Base-by-base conservation (phyloP, 2,888 invertebrate species). In the Cryptocephalus primarius region DNA sequence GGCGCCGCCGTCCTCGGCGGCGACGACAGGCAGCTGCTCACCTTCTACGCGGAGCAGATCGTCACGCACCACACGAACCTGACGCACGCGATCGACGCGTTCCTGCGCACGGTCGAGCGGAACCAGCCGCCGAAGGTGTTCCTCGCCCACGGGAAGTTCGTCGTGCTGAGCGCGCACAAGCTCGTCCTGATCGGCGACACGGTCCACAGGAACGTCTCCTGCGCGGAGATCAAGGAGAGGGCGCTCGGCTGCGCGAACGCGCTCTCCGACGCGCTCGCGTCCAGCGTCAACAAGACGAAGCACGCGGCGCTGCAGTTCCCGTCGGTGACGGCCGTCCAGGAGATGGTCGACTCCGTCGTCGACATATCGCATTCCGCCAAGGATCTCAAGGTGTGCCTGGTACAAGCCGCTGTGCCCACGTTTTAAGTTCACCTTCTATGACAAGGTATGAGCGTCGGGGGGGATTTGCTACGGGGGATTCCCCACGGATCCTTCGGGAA, bases 111-210 rank as follows among this genome's bases (percentile, higher is more conserved):
- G 6, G 88, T 96, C 38, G 91, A 92, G 62, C 87, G 86, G 69
- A 93, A 92, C 62, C 90, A 93, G 66, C 92, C 93, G 36, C 95
- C 96, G 0, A 89, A 90, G 70, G 85, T 84, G 52, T 94, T 94
- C 69, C 83, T 95, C 44, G 90, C 91, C 10, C 89, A 93, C 66
- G 89, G 91, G 44, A 95, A 95, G 69, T 92, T 92, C 69, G 92
- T 96, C 9, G 89, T 95, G 33, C 76, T 96, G 42, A 89, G 89
- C 66, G 94, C 93, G 31, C 94, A 95, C 65, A 85, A 93, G 67
- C 76, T 96, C 62, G 90, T 96, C 13, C 88, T 90, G 65, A 93
- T 94, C 50, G 94, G 94, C 43, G 95, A 96, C 72, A 91, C 88
- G 42, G 87, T 95, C 32, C 85, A 92, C 67, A 81, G 89, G 59